A percentile compares a stretch with the other conserved stretches of the same genome.
phyloP scores from a whole-genome alignment of 2,888 invertebrate genomes.

The Carabus problematicus region DNA sequence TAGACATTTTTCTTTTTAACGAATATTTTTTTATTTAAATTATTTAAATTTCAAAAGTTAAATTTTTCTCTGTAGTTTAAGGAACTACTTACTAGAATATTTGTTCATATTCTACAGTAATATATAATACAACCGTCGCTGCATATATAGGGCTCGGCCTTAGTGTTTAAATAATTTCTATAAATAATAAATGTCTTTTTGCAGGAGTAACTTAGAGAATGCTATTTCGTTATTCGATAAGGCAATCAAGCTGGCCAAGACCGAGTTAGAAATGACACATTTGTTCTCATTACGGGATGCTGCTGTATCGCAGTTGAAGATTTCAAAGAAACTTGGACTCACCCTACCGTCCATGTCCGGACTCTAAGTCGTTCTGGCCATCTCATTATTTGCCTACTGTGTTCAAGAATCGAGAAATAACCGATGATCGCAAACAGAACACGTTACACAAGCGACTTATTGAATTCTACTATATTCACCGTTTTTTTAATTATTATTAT shows the following conservation, averaged over 20 bases:
- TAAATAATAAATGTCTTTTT: slow-evolving; percentile 51
- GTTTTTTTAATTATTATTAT: slow-evolving; percentile 2
- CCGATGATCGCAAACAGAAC: neutral
- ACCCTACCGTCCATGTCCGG: slow-evolving; percentile 56
- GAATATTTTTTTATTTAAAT: too few relatives aligned
- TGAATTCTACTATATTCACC: slow-evolving; percentile 6
- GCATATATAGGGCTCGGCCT: too few relatives aligned
- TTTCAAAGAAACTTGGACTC: slow-evolving; percentile 77
- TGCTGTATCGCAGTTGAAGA: slow-evolving; percentile 85
- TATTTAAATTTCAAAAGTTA: too few relatives aligned
- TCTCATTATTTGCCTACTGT: neutral
- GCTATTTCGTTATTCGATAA: slow-evolving; percentile 89
- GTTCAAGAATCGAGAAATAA: slow-evolving; percentile 2
- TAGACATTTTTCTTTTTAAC: too few relatives aligned
- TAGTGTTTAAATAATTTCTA: neutral
- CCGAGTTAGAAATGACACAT: slow-evolving; percentile 89
- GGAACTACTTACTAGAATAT: too few relatives aligned
- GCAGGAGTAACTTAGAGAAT: slow-evolving; percentile 80
- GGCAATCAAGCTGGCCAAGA: slow-evolving; percentile 84
- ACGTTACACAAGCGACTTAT: slow-evolving; percentile 1
- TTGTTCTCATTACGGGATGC: slow-evolving; percentile 89
- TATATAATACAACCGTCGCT: neutral
- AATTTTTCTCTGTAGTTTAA: too few relatives aligned
- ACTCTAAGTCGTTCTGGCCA: slow-evolving; percentile 5
- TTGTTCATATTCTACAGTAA: neutral